phyloP scores from a whole-genome alignment of 2,888 invertebrate genomes.

The Diaperis boleti region DNA sequence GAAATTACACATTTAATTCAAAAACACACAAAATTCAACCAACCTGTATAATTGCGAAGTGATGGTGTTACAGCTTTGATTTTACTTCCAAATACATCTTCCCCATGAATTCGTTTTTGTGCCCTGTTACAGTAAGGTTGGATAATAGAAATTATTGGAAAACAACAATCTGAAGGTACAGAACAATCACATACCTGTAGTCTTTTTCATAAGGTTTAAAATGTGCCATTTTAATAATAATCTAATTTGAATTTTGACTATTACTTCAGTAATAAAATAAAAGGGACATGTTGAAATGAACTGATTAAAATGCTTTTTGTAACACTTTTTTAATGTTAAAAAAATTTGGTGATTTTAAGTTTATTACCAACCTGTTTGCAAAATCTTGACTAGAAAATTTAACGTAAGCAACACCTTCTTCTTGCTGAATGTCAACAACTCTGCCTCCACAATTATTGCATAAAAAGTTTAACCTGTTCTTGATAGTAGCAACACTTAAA shows the following conservation, averaged over 20 bases:
- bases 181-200: slow-evolving; percentile 51
- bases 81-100: slow-evolving; percentile 84
- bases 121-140: slow-evolving; percentile 74
- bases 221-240: slow-evolving; percentile 52
- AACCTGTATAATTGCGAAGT: slow-evolving; percentile 54
- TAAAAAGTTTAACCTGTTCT: slow-evolving; percentile 75
- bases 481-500: slow-evolving; percentile 70
- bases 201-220: slow-evolving; percentile 58
- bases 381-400: slow-evolving; percentile 78
- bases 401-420: slow-evolving; percentile 74
- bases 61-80: slow-evolving; percentile 68
- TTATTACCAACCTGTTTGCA: slow-evolving; percentile 73
- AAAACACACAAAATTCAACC: slow-evolving; percentile 4
- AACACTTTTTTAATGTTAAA: slow-evolving; percentile 11
- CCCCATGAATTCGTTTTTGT: slow-evolving; percentile 86
- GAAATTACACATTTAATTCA: not conserved
- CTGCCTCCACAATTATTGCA: slow-evolving; percentile 87
- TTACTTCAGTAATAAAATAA: slow-evolving; percentile 19
- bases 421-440: slow-evolving; percentile 71
- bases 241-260: slow-evolving; percentile 2
- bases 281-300: slow-evolving; percentile 13
- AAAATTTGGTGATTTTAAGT: slow-evolving; percentile 28
- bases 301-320: slow-evolving; percentile 17
- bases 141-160: too few relatives aligned
- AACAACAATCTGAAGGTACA: not conserved